phyloP scores from a whole-genome alignment of 2,797 vertebrate genomes.

The Semaprochilodus insignis region DNA sequence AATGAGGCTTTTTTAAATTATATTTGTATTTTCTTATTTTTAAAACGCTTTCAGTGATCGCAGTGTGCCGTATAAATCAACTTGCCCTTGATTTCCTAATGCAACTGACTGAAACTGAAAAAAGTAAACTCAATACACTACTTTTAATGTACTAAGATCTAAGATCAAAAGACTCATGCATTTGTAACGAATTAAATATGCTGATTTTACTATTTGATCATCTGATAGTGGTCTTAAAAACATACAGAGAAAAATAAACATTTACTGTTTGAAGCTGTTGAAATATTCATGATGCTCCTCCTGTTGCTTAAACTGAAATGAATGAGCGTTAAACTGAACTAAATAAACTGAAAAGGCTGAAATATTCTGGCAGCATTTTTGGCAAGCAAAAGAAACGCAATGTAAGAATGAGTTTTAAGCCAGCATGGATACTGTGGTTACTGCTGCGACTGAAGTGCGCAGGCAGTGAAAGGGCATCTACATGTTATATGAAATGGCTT shows the following conservation, averaged over 20 bases:
- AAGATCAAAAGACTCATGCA: neutral
- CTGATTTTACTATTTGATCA: neutral
- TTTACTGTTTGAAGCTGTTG: neutral
- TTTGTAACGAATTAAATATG: neutral
- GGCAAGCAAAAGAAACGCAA: neutral
- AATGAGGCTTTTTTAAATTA: too few relatives aligned
- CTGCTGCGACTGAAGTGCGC: slow-evolving; percentile 17
- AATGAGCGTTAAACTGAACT: neutral
- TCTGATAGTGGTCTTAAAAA: neutral
- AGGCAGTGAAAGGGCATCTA: slow-evolving; percentile 24
- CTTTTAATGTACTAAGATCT: neutral
- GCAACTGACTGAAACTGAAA: neutral
- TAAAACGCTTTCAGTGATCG: too few relatives aligned
- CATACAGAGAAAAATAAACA: neutral
- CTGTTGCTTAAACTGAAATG: neutral
- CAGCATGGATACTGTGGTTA: slow-evolving; percentile 15
- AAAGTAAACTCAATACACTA: neutral
- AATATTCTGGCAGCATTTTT: neutral
- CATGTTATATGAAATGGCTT: slow-evolving; percentile 50
- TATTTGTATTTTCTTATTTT: too few relatives aligned
- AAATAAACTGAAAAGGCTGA: neutral
- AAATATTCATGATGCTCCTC: slow-evolving; percentile 6
- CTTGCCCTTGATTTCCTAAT: neutral
- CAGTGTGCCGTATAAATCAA: too few relatives aligned
- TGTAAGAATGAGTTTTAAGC: neutral